Conservation (phyloP, 2,888 invertebrate species). For the Archaeoteleia sp. region DNA sequence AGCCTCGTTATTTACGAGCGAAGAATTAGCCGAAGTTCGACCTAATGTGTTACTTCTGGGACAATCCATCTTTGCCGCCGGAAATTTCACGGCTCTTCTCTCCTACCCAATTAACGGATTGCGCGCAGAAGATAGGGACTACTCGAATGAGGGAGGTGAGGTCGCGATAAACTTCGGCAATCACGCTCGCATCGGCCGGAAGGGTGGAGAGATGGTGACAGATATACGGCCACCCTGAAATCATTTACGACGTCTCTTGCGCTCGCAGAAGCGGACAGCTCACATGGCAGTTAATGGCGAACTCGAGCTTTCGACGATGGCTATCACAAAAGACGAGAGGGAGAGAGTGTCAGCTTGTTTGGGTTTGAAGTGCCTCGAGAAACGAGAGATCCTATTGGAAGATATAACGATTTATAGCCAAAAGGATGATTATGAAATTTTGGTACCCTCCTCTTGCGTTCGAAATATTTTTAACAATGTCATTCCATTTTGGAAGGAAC, state of each 20-base stretch:
- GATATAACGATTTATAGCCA: too few relatives aligned
- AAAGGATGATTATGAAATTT: neutral
- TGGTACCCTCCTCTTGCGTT: too few relatives aligned
- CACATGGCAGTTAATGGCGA: conserved; percentile 34
- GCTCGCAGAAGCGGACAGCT: conserved; percentile 39
- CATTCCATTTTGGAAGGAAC: too few relatives aligned
- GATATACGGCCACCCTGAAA: conserved; percentile 44
- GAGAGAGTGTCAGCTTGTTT: conserved; percentile 46
- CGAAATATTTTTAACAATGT: too few relatives aligned
- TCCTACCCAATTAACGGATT: conserved; percentile 47
- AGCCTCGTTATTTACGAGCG: conserved; percentile 11
- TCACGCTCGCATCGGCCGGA: conserved; percentile 22
- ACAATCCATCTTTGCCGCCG: conserved; percentile 38
- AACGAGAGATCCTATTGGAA: too few relatives aligned
- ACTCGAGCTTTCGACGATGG: conserved; percentile 35
- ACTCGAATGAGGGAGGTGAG: conserved; percentile 25
- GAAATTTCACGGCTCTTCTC: conserved; percentile 40
- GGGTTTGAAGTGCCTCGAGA: conserved; percentile 29
- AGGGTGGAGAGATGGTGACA: conserved; percentile 4
- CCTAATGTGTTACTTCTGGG: conserved; percentile 39
- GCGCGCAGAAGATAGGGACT: conserved; percentile 19
- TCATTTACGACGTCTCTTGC: conserved; percentile 43
- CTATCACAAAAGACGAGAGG: conserved; percentile 42
- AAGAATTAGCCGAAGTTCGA: conserved; percentile 35
- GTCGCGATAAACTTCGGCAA: conserved; percentile 47